These are phyloP conservation scores for Rhinichthys osculus DNA, from an alignment of 2,797 vertebrate genomes.

Conservation along the genomic window DNA sequence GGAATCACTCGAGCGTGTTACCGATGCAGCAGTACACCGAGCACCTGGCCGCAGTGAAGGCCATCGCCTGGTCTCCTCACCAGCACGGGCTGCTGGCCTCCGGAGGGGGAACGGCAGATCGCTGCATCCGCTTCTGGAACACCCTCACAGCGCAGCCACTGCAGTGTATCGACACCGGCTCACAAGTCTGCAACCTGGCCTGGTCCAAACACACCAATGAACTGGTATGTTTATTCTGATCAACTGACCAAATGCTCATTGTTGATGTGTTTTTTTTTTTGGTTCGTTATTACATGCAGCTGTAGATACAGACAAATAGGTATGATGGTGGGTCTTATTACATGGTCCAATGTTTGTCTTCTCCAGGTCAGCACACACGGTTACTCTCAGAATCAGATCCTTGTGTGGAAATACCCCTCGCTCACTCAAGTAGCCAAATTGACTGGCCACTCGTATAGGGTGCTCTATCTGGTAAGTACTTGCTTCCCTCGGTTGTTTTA, in stretches of 20 bases:
- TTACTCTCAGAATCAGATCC: slow-evolving; percentile 99
- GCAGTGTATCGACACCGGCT: slow-evolving; percentile 96
- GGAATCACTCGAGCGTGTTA: slow-evolving; percentile 95
- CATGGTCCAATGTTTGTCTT: not conserved
- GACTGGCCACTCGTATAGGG: slow-evolving; percentile 95
- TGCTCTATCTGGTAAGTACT: slow-evolving; percentile 92
- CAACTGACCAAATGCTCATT: not conserved
- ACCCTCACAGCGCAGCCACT: slow-evolving; percentile 94
- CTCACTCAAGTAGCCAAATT: slow-evolving; percentile 98
- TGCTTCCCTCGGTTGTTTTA: not conserved
- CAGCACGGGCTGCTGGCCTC: slow-evolving; percentile 96
- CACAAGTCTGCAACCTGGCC: slow-evolving; percentile 98
- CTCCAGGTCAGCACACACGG: slow-evolving; percentile 96
- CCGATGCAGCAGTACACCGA: slow-evolving; percentile 98
- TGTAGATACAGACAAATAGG: not conserved
- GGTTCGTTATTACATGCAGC: not conserved
- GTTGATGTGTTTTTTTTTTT: not conserved
- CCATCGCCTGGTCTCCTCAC: slow-evolving; percentile 98
- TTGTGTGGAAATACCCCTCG: slow-evolving; percentile 98
- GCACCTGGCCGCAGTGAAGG: slow-evolving; percentile 96
- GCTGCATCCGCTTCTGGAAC: slow-evolving; percentile 99
- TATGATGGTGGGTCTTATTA: not conserved
- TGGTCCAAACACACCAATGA: slow-evolving; percentile 99
- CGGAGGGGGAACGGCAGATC: slow-evolving; percentile 93
- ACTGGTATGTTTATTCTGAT: slow-evolving; percentile 81